Conservation (phyloP, 2,797 vertebrate species). For the Urocyon cinereoargenteus region DNA sequence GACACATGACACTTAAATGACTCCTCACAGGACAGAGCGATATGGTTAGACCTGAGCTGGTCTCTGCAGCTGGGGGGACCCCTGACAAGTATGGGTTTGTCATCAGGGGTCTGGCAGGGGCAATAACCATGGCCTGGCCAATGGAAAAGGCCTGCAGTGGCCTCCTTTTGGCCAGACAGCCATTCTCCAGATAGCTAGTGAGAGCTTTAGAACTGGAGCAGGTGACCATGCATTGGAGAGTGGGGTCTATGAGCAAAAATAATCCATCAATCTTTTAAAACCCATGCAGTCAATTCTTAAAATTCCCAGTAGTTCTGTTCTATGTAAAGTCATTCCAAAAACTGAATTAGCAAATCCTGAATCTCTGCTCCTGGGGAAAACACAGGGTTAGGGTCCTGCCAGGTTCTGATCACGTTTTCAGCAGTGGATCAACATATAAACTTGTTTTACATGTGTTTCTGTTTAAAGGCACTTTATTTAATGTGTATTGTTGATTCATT, state of each 20-base stretch:
- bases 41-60: not conserved
- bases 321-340: not conserved
- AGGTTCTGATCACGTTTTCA: not conserved
- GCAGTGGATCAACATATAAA: not conserved
- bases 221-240: not conserved
- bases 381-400: not conserved
- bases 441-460: not conserved
- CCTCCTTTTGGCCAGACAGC: not conserved
- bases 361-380: not conserved
- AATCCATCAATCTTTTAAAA: not conserved
- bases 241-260: not conserved
- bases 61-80: not conserved
- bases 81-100: not conserved
- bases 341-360: not conserved
- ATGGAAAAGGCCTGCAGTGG: not conserved
- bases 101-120: not conserved
- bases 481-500: not conserved
- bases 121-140: not conserved
- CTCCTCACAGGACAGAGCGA: not conserved
- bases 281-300: not conserved
- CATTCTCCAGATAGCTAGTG: not conserved
- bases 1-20: not conserved
- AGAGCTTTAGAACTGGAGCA: not conserved
- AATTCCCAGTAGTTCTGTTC: too few relatives aligned
- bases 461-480: not conserved